Conservation (phyloP, 2,113 vertebrate genomes). For the Chelonoidis abingdonii region DNA sequence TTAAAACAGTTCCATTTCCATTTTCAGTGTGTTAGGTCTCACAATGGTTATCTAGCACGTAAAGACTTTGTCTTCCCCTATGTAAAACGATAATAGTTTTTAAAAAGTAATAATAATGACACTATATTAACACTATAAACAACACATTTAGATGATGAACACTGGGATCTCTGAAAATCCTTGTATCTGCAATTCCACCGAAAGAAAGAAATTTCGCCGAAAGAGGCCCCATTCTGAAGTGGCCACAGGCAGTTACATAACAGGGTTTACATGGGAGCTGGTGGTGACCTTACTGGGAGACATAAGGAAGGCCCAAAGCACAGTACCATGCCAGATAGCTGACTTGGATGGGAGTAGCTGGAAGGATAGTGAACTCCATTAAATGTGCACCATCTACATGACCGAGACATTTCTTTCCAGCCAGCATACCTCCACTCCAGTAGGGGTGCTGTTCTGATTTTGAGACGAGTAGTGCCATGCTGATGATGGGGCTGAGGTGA, state of each 20-base stretch:
- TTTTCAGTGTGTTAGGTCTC: background rate
- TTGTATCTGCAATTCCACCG: background rate
- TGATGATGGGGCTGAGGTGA: background rate
- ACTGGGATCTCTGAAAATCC: background rate
- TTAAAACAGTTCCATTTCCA: background rate
- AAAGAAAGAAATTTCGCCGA: background rate
- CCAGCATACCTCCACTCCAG: background rate
- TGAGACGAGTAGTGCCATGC: background rate
- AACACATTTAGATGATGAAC: background rate
- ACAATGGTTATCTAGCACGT: background rate
- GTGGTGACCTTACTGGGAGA: background rate
- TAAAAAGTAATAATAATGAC: background rate
- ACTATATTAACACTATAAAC: background rate
- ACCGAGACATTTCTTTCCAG: background rate
- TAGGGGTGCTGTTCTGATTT: background rate
- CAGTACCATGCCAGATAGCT: background rate
- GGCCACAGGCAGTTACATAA: background rate
- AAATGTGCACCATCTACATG: background rate
- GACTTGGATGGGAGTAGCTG: background rate
- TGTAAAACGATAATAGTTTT: background rate
- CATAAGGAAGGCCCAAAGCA: background rate
- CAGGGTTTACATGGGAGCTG: background rate
- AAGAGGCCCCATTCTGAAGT: background rate
- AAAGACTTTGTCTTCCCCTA: background rate
- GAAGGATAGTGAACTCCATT: background rate